Evolutionary conservation across 2,888 invertebrate genomes (phyloP).

Genomic region (Papilio demoleus): DNA sequence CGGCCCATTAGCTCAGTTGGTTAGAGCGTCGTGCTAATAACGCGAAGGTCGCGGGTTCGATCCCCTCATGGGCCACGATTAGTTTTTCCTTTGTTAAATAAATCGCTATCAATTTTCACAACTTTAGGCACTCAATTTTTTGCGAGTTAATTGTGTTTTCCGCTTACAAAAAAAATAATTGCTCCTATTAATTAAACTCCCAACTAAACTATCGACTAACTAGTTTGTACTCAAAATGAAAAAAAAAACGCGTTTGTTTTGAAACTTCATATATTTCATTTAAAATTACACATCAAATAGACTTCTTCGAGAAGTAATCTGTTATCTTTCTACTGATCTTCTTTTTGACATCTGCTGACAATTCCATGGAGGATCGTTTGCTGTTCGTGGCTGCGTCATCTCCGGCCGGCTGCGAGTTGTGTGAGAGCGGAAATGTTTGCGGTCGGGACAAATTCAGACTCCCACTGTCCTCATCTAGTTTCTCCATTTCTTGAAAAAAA

Average conservation of each 20-base stretch:
- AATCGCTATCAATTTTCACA: too few relatives aligned
- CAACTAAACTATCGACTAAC: too few relatives aligned
- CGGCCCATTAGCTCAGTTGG: constrained; percentile 23
- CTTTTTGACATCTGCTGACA: constrained; percentile 62
- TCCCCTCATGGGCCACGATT: constrained; percentile 87
- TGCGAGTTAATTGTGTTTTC: too few relatives aligned
- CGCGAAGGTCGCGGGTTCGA: constrained; percentile 90
- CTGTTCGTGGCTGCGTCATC: not conserved
- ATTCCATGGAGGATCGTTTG: constrained; percentile 47
- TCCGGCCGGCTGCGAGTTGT: constrained; percentile 37
- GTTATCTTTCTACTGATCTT: constrained; percentile 71
- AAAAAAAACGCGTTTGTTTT: not conserved
- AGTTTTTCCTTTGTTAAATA: constrained; percentile 41
- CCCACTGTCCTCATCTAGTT: constrained; percentile 59
- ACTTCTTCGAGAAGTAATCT: constrained; percentile 72
- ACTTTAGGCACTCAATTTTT: not conserved
- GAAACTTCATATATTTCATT: constrained; percentile 14
- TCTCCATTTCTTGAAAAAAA: constrained; percentile 64
- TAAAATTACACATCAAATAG: constrained; percentile 51
- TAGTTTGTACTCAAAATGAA: too few relatives aligned
- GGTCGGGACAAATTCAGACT: constrained; percentile 55
- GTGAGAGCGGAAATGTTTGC: constrained; percentile 50
- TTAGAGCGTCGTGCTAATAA: constrained; percentile 84
- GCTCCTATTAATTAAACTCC: too few relatives aligned
- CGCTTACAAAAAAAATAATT: too few relatives aligned